These are phyloP conservation scores for Tenthredo distinguenda DNA, from an alignment of 2,888 invertebrate genomes.

Conservation along the genomic window DNA sequence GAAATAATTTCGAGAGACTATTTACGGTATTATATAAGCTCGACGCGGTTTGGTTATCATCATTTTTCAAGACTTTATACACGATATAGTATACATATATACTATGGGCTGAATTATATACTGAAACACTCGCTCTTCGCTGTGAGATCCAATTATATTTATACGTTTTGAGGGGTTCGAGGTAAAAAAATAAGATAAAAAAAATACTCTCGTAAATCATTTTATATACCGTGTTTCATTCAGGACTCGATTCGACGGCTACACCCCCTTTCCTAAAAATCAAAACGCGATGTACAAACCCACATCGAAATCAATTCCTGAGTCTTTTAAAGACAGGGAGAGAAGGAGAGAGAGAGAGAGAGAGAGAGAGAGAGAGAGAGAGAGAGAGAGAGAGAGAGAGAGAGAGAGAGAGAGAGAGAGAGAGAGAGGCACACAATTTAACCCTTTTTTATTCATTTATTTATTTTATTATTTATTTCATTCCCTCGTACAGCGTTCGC, in stretches of 20 bases:
- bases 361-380: too few species aligned
- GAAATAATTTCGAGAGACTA: not conserved
- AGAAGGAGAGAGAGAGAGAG: too few species aligned
- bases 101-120: not conserved
- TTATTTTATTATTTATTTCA: not conserved
- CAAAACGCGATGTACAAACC: not conserved
- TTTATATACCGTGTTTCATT: not conserved
- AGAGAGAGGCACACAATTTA: not conserved
- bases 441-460: constrained; percentile 1
- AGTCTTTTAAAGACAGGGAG: not conserved
- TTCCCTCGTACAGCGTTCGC: not conserved
- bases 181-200: not conserved
- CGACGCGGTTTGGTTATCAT: constrained; percentile 2
- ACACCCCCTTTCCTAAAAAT: not conserved
- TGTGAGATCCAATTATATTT: constrained; percentile 19
- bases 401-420: too few species aligned
- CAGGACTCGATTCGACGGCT: not conserved
- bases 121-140: not conserved
- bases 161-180: not conserved
- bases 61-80: not conserved
- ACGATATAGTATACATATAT: not conserved
- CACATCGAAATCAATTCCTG: not conserved
- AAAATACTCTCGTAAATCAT: not conserved
- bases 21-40: not conserved
- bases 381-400: not conserved